phyloP scores from a whole-genome alignment of 1,140 invertebrate species.

The Temnothorax curvispinosus region DNA sequence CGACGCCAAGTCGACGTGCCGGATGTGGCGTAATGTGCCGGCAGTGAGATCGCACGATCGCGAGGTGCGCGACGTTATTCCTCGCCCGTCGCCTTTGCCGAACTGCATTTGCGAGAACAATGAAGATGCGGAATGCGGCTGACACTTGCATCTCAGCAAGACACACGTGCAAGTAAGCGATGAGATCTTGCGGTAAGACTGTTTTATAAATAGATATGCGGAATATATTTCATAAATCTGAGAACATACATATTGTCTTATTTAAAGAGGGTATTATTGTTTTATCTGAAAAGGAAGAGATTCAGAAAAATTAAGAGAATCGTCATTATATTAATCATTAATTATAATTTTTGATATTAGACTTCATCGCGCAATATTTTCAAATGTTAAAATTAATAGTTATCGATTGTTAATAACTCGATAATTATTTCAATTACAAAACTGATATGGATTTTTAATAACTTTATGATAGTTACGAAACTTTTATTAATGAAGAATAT shows the following conservation, averaged over 20 bases:
- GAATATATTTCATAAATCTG: background rate
- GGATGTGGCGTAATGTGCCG: background rate
- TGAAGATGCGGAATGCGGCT: background rate
- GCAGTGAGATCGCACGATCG: slow-evolving; percentile 17
- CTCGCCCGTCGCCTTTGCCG: background rate
- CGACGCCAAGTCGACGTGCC: slow-evolving; percentile 59
- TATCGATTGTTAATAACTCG: background rate
- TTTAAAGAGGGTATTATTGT: too few species aligned
- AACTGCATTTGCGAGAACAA: slow-evolving; percentile 36
- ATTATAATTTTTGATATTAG: background rate
- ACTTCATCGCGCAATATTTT: background rate
- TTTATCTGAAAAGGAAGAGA: background rate
- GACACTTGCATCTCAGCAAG: background rate
- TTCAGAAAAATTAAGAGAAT: background rate
- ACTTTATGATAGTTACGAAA: background rate
- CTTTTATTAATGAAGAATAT: background rate
- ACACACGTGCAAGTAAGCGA: background rate
- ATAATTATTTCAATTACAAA: background rate
- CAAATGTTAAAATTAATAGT: slow-evolving; percentile 12
- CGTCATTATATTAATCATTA: background rate
- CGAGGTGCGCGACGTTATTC: background rate
- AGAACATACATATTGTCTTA: background rate
- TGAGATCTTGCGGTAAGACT: background rate
- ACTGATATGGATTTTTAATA: background rate
- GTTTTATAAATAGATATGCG: background rate